Base-by-base conservation (phyloP, 2,113 vertebrate species). In the Thinocorus orbignyianus region DNA sequence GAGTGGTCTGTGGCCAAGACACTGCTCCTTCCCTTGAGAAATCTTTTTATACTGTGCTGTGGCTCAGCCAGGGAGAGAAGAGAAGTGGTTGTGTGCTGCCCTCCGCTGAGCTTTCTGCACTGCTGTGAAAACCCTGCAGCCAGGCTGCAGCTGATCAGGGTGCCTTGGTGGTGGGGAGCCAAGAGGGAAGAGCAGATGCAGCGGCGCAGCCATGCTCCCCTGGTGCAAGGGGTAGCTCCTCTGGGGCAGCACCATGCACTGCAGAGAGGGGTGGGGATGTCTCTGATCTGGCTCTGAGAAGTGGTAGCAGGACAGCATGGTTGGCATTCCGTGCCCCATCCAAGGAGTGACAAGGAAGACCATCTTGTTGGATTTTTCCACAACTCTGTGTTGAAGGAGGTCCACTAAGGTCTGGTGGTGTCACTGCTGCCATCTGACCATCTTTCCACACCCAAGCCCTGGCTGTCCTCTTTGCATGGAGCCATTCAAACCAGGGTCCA, bases 111-210 rank as follows among this genome's bases (percentile, higher is more conserved):
- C 39, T 51, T 51, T 64, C 61, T 74, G 17, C 35, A 18, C 13
- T 33, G 77, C 73, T 65, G 42, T 78, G 64, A 49, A 70, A 94
- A 22, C 39, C 22, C 42, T 62, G 48, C 33, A 74, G 26, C 73
- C 2, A 0, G n/a, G 1, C 14, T 26, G 48, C 22, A 3, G 51
- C 44, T 1, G 16, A 18, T 19, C 3, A 4, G 58, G n/a, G 15
- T 20, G n/a, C n/a, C n/a, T n/a, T 54, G 42, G n/a, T 17, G 9
- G 30, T 17, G 17, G 57, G 1, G 6, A 57, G 35, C 17, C 31
- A 42, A 61, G 68, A 7, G 39, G 31, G 30, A 15, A 28, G 55
- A 52, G 65, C 55, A 65, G 85, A 55, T 49, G 57, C 48, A 65
- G 72, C 22, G 31, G 20, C 1, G 0, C 57, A 31, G 66, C 65